These are phyloP conservation scores for Coregonus sp. DNA, from an alignment of 2,797 vertebrate genomes.

Conservation along the genomic window DNA sequence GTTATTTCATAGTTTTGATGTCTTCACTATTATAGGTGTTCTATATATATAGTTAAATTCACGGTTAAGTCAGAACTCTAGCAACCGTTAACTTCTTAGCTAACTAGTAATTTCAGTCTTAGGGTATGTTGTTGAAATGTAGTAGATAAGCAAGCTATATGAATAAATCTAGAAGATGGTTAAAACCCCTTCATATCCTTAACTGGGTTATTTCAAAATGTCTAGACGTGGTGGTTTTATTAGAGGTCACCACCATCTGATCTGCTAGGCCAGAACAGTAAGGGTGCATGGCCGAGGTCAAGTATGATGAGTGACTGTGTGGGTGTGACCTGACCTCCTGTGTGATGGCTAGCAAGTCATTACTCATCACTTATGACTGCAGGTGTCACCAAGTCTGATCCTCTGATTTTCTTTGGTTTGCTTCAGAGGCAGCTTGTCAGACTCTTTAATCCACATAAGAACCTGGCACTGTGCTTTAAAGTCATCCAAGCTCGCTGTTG, in stretches of 20 bases:
- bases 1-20: no score
- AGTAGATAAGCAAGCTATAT: not conserved
- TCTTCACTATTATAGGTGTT: no score
- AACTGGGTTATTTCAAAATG: not conserved
- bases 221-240: not conserved
- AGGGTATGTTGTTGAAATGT: not conserved
- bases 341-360: not conserved
- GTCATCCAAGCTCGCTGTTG: constrained; percentile 67
- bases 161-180: not conserved
- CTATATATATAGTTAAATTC: no score
- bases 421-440: constrained; percentile 35
- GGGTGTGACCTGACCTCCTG: not conserved
- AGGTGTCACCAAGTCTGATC: not conserved
- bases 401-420: constrained; percentile 18
- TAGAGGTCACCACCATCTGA: not conserved
- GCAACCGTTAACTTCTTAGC: not conserved
- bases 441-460: constrained; percentile 70
- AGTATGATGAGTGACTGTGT: not conserved
- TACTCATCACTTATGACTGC: not conserved
- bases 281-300: not conserved
- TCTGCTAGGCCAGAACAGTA: not conserved
- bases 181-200: not conserved
- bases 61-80: no score
- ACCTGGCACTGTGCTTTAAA: constrained; percentile 62
- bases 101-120: not conserved